These are phyloP conservation scores for Drosophila imparisetae DNA, from an alignment of 2,888 invertebrate species.

Conservation along the genomic window DNA sequence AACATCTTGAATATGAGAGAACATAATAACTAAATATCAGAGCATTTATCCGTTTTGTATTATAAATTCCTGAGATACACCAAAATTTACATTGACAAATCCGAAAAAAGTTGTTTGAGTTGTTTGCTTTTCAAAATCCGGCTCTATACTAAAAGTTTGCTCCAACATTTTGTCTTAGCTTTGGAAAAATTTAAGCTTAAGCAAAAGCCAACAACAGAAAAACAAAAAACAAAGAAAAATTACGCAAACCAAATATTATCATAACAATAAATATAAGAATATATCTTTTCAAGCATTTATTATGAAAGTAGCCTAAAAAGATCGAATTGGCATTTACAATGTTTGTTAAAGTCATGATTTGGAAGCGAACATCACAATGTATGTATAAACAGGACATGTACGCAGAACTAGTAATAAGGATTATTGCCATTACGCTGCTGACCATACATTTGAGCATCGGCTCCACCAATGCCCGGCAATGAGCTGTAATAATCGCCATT, in stretches of 20 bases:
- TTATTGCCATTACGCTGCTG: conserved; percentile 4
- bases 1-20: neutral
- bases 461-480: conserved; percentile 49
- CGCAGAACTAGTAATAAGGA: conserved; percentile 18
- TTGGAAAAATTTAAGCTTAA: neutral
- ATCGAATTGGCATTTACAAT: neutral
- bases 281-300: conserved; percentile 4
- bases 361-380: neutral
- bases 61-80: neutral
- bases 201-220: neutral
- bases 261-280: neutral
- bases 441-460: conserved; percentile 21
- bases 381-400: neutral
- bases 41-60: neutral
- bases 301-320: neutral
- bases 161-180: neutral
- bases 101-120: neutral
- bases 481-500: conserved; percentile 66
- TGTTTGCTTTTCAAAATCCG: neutral
- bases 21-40: neutral
- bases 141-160: neutral
- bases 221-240: neutral
- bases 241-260: accelerated
- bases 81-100: neutral
- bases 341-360: neutral